Evolutionary conservation across 2,113 vertebrate genomes (phyloP).

Genomic region (Chelonoidis abingdonii): DNA sequence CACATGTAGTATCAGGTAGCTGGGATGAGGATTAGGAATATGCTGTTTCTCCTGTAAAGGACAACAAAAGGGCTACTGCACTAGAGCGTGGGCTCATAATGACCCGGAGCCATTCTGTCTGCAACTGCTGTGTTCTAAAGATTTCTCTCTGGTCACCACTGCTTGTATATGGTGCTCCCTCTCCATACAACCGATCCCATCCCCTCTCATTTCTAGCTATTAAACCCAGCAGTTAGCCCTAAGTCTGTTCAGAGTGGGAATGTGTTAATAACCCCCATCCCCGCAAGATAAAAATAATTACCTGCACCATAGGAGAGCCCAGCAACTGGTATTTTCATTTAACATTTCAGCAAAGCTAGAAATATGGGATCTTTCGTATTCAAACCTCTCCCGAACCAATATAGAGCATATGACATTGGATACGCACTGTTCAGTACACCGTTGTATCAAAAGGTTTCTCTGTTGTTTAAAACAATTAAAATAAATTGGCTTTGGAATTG

Average conservation of each 20-base stretch:
- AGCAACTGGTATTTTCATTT: constrained; percentile 64
- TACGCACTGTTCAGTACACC: constrained; percentile 71
- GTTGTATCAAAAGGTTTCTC: constrained; percentile 70
- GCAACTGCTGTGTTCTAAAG: background rate
- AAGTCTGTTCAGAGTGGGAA: background rate
- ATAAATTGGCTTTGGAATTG: background rate
- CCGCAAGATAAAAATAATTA: constrained; percentile 23
- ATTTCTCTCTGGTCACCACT: background rate
- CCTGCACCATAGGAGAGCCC: constrained; percentile 68
- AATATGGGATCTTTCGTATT: constrained; percentile 75
- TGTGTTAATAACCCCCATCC: background rate
- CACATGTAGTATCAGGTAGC: background rate
- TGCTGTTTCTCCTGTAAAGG: background rate
- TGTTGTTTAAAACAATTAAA: constrained; percentile 53
- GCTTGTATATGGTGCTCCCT: background rate
- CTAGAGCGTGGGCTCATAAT: background rate
- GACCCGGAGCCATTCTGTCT: background rate
- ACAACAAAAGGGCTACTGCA: background rate
- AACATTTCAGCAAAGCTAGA: constrained; percentile 67
- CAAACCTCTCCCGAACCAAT: constrained; percentile 80
- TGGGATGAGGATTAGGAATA: background rate
- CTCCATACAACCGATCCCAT: background rate
- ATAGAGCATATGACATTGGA: constrained; percentile 79
- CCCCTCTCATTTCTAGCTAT: background rate
- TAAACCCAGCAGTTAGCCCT: background rate